Evolutionary conservation across 2,888 invertebrate species (phyloP), one percentile per base, ranked within the genome.

Genomic region (Ichneumon xanthorius): DNA sequence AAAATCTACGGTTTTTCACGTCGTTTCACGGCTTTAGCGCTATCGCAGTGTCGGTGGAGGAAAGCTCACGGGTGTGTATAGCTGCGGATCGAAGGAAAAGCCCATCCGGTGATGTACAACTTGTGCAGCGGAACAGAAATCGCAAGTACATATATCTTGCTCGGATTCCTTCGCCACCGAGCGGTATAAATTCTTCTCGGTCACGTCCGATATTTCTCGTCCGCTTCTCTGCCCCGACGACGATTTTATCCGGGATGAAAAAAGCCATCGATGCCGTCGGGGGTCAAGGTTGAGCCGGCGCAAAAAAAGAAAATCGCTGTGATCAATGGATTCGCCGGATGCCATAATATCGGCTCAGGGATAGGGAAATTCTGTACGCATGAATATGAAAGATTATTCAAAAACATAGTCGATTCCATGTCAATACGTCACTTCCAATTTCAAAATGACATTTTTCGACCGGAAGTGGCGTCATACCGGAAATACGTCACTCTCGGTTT

Each of bases 161-260:
- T 68, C 50, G 81, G 84, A 85, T 82, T 80, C 61, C 86, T 83
- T 87, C 80, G 45, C 83, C 76, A 65, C 65, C 72, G 80, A 71
- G 81, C 80, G 81, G 81, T 86, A 87, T 88, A 86, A 87, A 88
- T 87, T 87, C 85, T 85, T 87, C 87, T 85, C 81, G 85, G 79
- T 83, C 79, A 81, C 81, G 85, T 84, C 83, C 84, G 82, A 88
- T 87, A 88, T 88, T 87, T 85, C 78, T 87, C 84, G 68, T 80
- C 65, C 84, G 70, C 80, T 75, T 75, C 75, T 76, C 73, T 82
- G 81, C 75, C n/a, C 73, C 76, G 68, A 55, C 67, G 83, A 83
- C 73, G 80, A 84, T 78, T 80, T 83, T 67, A 82, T 80, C 45
- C 67, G 70, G 30, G 61, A 37, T 45, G 50, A 78, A 68, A 73